Percentiles rank a stretch among this genome's conserved stretches.
phyloP scores from a whole-genome alignment of 1,140 invertebrate genomes.

The Aphidius gifuensis region DNA sequence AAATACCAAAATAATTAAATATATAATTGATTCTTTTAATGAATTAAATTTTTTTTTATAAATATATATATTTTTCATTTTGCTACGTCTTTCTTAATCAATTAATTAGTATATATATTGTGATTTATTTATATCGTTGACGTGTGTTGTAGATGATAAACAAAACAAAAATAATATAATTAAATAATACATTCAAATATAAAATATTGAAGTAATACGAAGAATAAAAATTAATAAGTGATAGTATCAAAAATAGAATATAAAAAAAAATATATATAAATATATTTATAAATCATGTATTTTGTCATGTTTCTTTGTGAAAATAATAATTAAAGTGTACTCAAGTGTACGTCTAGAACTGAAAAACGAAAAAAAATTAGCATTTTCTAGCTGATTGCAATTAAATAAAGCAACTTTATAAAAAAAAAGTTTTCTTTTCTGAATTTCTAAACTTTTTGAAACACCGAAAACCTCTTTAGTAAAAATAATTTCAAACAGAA shows the following conservation, averaged over 20 bases:
- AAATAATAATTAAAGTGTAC: too few species aligned
- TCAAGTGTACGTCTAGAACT: too few species aligned
- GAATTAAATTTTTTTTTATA: slow-evolving; percentile 4
- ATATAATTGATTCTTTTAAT: too few species aligned
- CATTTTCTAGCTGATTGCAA: too few species aligned
- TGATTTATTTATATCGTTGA: slow-evolving; percentile 55
- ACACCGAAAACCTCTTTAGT: too few species aligned
- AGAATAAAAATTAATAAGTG: slow-evolving; percentile 25
- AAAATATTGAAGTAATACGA: slow-evolving; percentile 15
- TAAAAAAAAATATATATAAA: slow-evolving; percentile 28
- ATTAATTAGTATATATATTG: slow-evolving; percentile 48
- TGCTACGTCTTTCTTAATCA: slow-evolving; percentile 33
- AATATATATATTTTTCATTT: background rate
- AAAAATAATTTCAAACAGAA: too few species aligned
- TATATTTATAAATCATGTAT: slow-evolving; percentile 52
- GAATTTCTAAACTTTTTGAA: too few species aligned
- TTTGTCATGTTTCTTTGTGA: slow-evolving; percentile 42
- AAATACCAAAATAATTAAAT: too few species aligned
- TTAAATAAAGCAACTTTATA: too few species aligned
- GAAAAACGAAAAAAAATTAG: too few species aligned
- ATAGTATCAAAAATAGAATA: slow-evolving; percentile 26
- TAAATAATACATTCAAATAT: slow-evolving; percentile 11
- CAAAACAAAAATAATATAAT: background rate
- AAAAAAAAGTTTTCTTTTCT: too few species aligned
- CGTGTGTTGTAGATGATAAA: slow-evolving; percentile 21